These are phyloP conservation scores for Hylaeus volcanicus DNA, from an alignment of 1,140 invertebrate species.

Conservation along the genomic window DNA sequence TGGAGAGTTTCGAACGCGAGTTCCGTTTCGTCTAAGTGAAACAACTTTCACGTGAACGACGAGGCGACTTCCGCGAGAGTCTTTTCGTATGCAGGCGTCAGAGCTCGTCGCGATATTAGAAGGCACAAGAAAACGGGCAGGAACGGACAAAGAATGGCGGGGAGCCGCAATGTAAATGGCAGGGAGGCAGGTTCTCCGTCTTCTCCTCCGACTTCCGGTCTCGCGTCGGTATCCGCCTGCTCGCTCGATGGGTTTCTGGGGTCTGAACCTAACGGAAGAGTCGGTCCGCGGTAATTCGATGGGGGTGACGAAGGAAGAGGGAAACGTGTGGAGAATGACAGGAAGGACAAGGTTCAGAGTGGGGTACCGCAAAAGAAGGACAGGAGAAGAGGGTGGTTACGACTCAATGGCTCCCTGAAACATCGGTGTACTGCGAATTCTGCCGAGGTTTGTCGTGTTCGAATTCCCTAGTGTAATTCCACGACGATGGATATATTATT, in stretches of 20 bases:
- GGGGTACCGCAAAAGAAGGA: constrained; percentile 27
- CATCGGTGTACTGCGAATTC: constrained; percentile 25
- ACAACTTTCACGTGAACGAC: not conserved
- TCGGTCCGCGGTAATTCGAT: not conserved
- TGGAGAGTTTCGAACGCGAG: too few relatives aligned
- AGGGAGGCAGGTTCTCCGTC: constrained; percentile 2
- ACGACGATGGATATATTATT: constrained; percentile 11
- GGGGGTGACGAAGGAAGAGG: not conserved
- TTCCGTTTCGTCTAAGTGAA: not conserved
- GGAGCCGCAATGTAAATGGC: constrained; percentile 11
- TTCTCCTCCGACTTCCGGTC: constrained; percentile 1
- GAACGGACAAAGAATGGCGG: not conserved
- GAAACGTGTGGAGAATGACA: not conserved
- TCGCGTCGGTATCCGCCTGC: not conserved
- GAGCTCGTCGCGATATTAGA: not conserved
- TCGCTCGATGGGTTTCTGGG: not conserved
- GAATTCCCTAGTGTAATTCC: not conserved
- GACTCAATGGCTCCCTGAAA: constrained; percentile 39
- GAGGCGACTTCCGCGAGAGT: not conserved
- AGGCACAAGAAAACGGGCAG: not conserved
- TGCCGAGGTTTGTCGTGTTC: not conserved
- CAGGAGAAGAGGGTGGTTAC: constrained; percentile 29
- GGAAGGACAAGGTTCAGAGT: constrained; percentile 28
- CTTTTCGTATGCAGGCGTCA: not conserved
- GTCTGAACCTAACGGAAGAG: constrained; percentile 3